Evolutionary conservation across 2,797 vertebrate genomes (phyloP).

Genomic region (Phrynocephalus forsythii): DNA sequence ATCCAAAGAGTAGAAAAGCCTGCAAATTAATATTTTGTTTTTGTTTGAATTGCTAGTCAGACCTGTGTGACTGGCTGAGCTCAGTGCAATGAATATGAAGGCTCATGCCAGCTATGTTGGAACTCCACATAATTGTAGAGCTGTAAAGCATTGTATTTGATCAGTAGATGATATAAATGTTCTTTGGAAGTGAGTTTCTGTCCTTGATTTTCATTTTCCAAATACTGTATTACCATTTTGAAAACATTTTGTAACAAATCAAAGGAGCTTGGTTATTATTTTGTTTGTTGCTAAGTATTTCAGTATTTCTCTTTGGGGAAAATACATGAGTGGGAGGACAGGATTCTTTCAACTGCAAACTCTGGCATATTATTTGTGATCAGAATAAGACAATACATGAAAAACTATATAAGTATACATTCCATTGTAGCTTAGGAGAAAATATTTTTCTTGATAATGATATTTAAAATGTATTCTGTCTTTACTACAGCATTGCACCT

Average conservation of each 20-base stretch:
- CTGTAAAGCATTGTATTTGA: slow-evolving; percentile 15
- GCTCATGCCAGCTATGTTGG: not conserved
- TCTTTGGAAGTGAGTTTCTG: slow-evolving; percentile 10
- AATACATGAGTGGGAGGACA: slow-evolving; percentile 35
- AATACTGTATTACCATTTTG: not conserved
- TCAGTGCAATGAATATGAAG: not conserved
- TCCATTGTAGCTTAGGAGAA: slow-evolving; percentile 33
- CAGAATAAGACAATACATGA: slow-evolving; percentile 54
- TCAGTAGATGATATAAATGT: slow-evolving; percentile 14
- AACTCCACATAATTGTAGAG: not conserved
- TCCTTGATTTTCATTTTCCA: slow-evolving; percentile 12
- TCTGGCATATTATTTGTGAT: slow-evolving; percentile 41
- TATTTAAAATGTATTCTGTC: slow-evolving; percentile 63
- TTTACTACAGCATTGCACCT: slow-evolving; percentile 61
- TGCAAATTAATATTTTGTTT: slow-evolving; percentile 18
- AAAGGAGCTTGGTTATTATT: slow-evolving; percentile 24
- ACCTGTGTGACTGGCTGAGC: not conserved
- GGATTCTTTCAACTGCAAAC: slow-evolving; percentile 19
- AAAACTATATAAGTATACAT: slow-evolving; percentile 58
- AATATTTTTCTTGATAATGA: slow-evolving; percentile 60
- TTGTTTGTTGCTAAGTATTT: slow-evolving; percentile 19
- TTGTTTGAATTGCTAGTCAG: slow-evolving; percentile 23
- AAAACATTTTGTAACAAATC: slow-evolving; percentile 32
- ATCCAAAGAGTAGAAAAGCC: not conserved
- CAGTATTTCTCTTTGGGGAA: not conserved